Evolutionary conservation across 2,113 vertebrate species (phyloP).

Genomic region (Poeciliopsis occidentalis): DNA sequence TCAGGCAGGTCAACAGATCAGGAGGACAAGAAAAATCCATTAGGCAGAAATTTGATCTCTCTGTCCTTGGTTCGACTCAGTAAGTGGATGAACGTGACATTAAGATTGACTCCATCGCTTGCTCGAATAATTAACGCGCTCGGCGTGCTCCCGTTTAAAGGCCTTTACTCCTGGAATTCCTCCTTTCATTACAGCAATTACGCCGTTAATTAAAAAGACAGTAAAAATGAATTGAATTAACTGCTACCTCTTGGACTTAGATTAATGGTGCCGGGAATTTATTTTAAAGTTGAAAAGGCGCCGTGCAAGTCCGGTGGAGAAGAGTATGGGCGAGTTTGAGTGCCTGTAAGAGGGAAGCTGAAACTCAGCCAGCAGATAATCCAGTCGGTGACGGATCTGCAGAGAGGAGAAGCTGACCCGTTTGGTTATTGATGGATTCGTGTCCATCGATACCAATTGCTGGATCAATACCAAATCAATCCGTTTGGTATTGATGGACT

Average conservation of each 20-base stretch:
- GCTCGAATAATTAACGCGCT: slow-evolving; percentile 62
- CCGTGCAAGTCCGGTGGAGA: slow-evolving; percentile 4
- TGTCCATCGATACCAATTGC: neutral
- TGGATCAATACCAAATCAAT: neutral
- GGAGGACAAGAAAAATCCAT: slow-evolving; percentile 26
- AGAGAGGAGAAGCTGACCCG: slow-evolving; percentile 28
- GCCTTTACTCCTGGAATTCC: slow-evolving; percentile 45
- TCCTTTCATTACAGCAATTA: slow-evolving; percentile 66
- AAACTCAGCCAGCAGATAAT: slow-evolving; percentile 18
- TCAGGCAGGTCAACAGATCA: slow-evolving; percentile 59
- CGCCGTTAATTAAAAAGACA: slow-evolving; percentile 71
- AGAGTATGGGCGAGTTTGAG: slow-evolving; percentile 4
- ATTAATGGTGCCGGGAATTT: slow-evolving; percentile 54
- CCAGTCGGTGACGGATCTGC: slow-evolving; percentile 39
- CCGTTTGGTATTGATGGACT: slow-evolving; percentile 29
- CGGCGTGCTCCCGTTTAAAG: slow-evolving; percentile 37
- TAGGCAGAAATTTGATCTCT: slow-evolving; percentile 57
- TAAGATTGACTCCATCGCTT: slow-evolving; percentile 55
- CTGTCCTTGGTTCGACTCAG: slow-evolving; percentile 33
- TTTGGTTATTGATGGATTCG: slow-evolving; percentile 26
- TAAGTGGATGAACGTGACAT: slow-evolving; percentile 60
- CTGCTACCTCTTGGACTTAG: slow-evolving; percentile 53
- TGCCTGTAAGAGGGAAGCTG: slow-evolving; percentile 7
- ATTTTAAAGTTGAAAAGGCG: slow-evolving; percentile 31
- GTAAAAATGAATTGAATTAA: slow-evolving; percentile 72